Evolutionary conservation across 1,140 invertebrate genomes (phyloP).

Genomic region (Panagrolaimus sp.): DNA sequence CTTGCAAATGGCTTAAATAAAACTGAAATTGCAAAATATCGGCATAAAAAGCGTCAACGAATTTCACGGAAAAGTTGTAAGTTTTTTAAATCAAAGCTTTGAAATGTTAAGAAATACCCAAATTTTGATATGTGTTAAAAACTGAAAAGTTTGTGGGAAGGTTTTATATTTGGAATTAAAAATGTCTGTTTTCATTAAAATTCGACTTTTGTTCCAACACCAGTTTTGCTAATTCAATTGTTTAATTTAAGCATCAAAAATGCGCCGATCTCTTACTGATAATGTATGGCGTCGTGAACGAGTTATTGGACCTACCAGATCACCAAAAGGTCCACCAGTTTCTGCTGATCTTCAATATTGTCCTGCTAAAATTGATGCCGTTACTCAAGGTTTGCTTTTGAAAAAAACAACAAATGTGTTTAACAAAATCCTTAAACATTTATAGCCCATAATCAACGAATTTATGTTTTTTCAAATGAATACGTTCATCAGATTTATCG

Average conservation of each 20-base stretch:
- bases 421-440: background rate
- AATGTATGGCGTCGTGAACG: background rate
- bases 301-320: background rate
- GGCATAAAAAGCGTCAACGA: background rate
- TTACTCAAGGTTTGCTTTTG: slow-evolving; percentile 42
- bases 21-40: background rate
- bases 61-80: background rate
- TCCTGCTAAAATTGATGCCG: slow-evolving; percentile 32
- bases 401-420: too few relatives aligned
- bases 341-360: slow-evolving; percentile 26
- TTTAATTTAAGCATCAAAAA: background rate
- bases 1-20: background rate
- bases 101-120: too few relatives aligned
- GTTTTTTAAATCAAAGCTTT: background rate
- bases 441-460: slow-evolving; percentile 34
- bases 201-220: too few relatives aligned
- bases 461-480: slow-evolving; percentile 34
- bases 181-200: too few relatives aligned
- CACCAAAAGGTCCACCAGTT: background rate
- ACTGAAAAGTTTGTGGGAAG: too few relatives aligned
- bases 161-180: background rate
- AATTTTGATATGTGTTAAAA: too few relatives aligned
- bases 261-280: background rate
- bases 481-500: slow-evolving; percentile 36
- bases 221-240: too few relatives aligned